Evolutionary conservation across 1,140 invertebrate genomes (phyloP).

Genomic region (Condylostylus longicornis): DNA sequence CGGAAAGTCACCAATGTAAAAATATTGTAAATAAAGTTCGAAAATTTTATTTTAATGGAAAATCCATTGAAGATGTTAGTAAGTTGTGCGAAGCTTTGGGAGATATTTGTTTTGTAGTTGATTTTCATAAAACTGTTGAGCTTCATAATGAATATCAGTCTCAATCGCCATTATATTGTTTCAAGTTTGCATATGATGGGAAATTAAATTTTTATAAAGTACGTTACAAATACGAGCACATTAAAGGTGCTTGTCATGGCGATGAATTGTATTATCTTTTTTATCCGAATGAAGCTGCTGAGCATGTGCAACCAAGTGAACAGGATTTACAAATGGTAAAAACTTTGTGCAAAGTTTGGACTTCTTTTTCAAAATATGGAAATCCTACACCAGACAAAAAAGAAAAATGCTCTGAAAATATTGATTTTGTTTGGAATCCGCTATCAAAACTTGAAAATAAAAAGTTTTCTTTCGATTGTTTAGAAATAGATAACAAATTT

Average conservation of each 20-base stretch:
- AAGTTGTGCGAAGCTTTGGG: too few species aligned
- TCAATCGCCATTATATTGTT: conserved; percentile 14
- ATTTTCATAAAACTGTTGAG: conserved; percentile 7
- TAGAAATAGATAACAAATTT: too few species aligned
- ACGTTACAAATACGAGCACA: conserved; percentile 13
- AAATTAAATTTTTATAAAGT: conserved; percentile 25
- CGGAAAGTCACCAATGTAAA: neutral
- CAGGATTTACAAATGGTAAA: too few species aligned
- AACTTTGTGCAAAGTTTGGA: too few species aligned
- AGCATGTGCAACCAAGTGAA: too few species aligned
- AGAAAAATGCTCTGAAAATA: too few species aligned
- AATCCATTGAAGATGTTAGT: neutral
- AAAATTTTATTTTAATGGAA: neutral
- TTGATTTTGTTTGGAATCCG: too few species aligned
- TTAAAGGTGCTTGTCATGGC: conserved; percentile 38
- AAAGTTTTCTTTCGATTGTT: too few species aligned
- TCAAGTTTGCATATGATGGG: conserved; percentile 27
- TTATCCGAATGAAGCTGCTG: conserved; percentile 19
- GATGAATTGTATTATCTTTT: conserved; percentile 51
- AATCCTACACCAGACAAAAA: too few species aligned
- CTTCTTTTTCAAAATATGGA: too few species aligned
- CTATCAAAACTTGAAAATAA: too few species aligned
- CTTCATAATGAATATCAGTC: conserved; percentile 16
- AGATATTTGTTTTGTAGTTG: conserved; percentile 17
- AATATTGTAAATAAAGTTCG: conserved; percentile 8